phyloP scores from a whole-genome alignment of 2,113 vertebrate genomes.

The Pelodiscus sinensis region DNA sequence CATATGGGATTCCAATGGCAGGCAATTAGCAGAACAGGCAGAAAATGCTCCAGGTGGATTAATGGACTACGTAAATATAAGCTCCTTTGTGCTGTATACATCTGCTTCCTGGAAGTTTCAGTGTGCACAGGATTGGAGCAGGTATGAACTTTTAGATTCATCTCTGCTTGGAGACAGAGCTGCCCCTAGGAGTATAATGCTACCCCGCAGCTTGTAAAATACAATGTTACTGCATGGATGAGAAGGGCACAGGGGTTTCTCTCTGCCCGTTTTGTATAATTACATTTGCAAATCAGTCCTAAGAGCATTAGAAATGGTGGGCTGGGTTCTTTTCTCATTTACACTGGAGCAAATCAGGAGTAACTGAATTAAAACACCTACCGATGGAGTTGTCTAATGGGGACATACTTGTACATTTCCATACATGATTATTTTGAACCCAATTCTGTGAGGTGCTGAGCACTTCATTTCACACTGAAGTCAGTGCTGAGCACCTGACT shows the following conservation, averaged over 20 bases:
- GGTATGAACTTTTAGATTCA: neutral
- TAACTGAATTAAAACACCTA: neutral
- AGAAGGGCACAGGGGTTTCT: neutral
- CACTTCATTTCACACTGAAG: neutral
- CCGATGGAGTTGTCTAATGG: neutral
- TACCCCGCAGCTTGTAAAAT: neutral
- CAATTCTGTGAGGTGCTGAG: too few relatives aligned
- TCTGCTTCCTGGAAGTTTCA: too few relatives aligned
- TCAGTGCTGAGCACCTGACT: neutral
- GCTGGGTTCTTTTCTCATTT: neutral
- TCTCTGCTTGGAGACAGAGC: neutral
- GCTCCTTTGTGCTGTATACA: accelerated
- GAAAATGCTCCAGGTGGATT: neutral
- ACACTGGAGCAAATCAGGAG: neutral
- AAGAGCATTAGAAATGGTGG: neutral
- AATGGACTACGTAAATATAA: neutral
- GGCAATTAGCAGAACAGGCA: neutral
- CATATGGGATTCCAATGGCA: neutral
- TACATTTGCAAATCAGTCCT: accelerated
- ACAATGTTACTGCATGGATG: neutral
- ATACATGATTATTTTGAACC: neutral
- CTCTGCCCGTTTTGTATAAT: neutral
- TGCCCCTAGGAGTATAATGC: accelerated
- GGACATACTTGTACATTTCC: too few relatives aligned
- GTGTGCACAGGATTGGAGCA: neutral